phyloP scores from a whole-genome alignment of 2,797 vertebrate genomes.

The Pangasius mekongensis region DNA sequence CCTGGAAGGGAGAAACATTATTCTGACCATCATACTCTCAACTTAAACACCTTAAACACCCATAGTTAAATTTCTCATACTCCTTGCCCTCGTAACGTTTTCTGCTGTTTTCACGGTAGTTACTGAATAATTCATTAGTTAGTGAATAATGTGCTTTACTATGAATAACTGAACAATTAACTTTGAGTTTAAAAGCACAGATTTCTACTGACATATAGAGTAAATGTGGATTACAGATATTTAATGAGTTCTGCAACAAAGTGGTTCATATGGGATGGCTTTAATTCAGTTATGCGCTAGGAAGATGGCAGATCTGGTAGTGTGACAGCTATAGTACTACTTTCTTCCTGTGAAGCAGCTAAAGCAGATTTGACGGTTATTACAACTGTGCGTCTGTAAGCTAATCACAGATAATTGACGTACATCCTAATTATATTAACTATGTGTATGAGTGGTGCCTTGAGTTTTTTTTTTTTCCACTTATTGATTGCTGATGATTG shows the following conservation, averaged over 20 bases:
- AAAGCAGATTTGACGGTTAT: constrained; percentile 15
- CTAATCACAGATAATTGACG: constrained; percentile 19
- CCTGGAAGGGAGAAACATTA: not conserved
- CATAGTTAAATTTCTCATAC: not conserved
- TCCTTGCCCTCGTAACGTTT: not conserved
- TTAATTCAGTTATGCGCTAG: not conserved
- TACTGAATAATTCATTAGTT: not conserved
- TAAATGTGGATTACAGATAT: not conserved
- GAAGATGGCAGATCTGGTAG: not conserved
- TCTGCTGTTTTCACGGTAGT: not conserved
- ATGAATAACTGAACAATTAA: not conserved
- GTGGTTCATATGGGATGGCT: not conserved
- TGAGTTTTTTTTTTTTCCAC: not conserved
- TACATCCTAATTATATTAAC: constrained; percentile 5
- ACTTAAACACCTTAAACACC: not conserved
- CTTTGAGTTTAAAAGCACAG: not conserved
- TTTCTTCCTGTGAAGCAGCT: constrained; percentile 1
- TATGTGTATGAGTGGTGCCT: not conserved
- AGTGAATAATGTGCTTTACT: not conserved
- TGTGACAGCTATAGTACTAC: not conserved
- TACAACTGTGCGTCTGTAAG: not conserved
- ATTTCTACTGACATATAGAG: not conserved
- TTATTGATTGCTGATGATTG: not conserved
- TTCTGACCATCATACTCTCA: not conserved
- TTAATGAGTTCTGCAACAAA: not conserved